phyloP scores from a whole-genome alignment of 2,797 vertebrate species.

The Gorsachius magnificus region DNA sequence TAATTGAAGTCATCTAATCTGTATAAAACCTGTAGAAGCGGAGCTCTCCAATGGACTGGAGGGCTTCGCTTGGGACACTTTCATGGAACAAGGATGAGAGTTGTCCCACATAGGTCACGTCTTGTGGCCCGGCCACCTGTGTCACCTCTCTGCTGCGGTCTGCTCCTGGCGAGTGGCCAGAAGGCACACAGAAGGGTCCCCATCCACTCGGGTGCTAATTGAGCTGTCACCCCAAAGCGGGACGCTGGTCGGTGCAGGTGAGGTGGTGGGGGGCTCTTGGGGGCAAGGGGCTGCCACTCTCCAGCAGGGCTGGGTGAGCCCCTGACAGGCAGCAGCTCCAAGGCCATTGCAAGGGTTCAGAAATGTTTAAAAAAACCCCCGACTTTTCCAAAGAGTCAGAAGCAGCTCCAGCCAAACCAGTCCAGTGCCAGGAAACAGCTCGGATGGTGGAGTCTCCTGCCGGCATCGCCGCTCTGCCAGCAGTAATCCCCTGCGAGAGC shows the following conservation, averaged over 20 bases:
- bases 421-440: conserved; percentile 22
- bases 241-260: not conserved
- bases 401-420: not conserved
- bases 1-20: not conserved
- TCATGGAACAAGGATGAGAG: not conserved
- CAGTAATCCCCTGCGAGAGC: conserved; percentile 31
- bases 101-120: not conserved
- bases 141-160: accelerated
- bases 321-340: not conserved
- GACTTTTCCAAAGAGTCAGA: not conserved
- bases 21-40: not conserved
- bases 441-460: conserved; percentile 31
- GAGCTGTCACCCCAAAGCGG: accelerated
- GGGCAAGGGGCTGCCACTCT: accelerated
- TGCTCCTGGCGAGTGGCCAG: not conserved
- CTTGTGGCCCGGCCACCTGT: accelerated
- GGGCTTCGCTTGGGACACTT: not conserved
- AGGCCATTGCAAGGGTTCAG: not conserved
- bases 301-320: not conserved
- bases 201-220: not conserved
- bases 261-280: not conserved
- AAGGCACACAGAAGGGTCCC: not conserved
- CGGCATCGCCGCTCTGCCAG: not conserved
- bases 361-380: not conserved
- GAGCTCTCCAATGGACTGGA: not conserved